phyloP scores from a whole-genome alignment of 2,113 vertebrate genomes.

The Dinomys branickii region DNA sequence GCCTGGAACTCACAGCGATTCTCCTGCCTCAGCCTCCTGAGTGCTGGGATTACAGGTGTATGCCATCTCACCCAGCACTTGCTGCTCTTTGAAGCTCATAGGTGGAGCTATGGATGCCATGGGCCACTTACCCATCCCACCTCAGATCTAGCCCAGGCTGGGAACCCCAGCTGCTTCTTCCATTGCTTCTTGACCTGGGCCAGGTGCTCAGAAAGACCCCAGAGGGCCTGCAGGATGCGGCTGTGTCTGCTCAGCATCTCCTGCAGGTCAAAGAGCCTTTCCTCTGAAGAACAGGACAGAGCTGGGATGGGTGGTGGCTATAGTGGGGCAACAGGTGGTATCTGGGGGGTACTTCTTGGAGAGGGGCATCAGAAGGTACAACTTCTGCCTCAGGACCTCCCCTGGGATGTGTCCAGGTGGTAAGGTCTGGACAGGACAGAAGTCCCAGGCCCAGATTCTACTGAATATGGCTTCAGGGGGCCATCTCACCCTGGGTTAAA shows the following conservation, averaged over 20 bases:
- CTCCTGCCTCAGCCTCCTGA: not conserved
- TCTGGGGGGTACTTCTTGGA: not conserved
- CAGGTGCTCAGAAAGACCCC: conserved; percentile 60
- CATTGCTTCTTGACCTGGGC: conserved; percentile 53
- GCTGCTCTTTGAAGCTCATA: not conserved
- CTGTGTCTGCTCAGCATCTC: conserved; percentile 34
- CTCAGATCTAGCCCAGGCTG: not conserved
- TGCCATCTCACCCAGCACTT: not conserved
- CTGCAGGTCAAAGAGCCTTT: conserved; percentile 32
- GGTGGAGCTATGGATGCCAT: not conserved
- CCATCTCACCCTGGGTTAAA: not conserved
- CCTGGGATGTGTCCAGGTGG: not conserved
- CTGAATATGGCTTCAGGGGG: not conserved
- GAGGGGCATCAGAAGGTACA: not conserved
- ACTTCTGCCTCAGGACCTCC: not conserved
- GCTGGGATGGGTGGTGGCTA: not conserved
- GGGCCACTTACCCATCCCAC: conserved; percentile 67
- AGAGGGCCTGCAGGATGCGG: conserved; percentile 53
- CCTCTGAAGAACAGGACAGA: conserved; percentile 30
- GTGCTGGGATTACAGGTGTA: not conserved
- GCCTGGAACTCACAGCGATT: not conserved
- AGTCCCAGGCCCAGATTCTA: not conserved
- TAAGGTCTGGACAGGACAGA: not conserved
- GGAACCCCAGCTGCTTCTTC: conserved; percentile 40
- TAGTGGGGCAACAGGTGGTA: not conserved